A percentile compares a stretch with the other conserved stretches of the same genome.
Evolutionary conservation across 2,113 vertebrate genomes (phyloP).

Genomic region (Rutilus rutilus): DNA sequence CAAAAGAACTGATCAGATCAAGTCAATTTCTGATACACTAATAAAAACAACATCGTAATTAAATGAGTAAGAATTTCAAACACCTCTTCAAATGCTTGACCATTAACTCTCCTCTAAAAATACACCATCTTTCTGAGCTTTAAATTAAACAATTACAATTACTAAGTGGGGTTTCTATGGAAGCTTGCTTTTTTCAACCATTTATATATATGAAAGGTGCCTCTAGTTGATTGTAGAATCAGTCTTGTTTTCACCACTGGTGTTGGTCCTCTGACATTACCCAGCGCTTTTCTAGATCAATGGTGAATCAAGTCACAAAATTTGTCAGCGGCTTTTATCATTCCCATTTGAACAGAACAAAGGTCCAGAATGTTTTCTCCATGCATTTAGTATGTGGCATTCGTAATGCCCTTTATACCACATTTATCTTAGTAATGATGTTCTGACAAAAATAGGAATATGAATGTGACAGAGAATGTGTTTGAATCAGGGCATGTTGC

Average conservation of each 20-base stretch:
- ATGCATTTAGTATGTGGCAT: conserved; percentile 6
- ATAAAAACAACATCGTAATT: conserved; percentile 40
- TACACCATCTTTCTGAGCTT: conserved; percentile 6
- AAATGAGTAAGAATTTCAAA: conserved; percentile 44
- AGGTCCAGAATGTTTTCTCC: neutral
- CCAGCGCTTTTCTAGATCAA: neutral
- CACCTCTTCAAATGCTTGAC: conserved; percentile 9
- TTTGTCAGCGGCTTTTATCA: conserved; percentile 28
- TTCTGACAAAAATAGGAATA: conserved; percentile 25
- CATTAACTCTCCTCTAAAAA: conserved; percentile 23
- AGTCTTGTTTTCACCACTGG: conserved; percentile 11
- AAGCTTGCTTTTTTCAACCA: neutral
- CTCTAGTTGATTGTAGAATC: neutral
- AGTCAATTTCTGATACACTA: conserved; percentile 39
- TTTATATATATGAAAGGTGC: neutral
- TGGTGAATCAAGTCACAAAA: conserved; percentile 1
- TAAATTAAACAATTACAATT: conserved; percentile 23
- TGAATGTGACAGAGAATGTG: neutral
- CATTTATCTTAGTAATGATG: conserved; percentile 27
- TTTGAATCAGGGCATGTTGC: neutral
- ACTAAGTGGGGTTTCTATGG: neutral
- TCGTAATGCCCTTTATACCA: conserved; percentile 30
- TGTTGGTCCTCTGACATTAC: conserved; percentile 8
- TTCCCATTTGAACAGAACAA: conserved; percentile 32
- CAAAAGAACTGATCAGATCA: conserved; percentile 53